Evolutionary conservation across 1,140 invertebrate species (phyloP).

Genomic region (Cyclargus thomasi): DNA sequence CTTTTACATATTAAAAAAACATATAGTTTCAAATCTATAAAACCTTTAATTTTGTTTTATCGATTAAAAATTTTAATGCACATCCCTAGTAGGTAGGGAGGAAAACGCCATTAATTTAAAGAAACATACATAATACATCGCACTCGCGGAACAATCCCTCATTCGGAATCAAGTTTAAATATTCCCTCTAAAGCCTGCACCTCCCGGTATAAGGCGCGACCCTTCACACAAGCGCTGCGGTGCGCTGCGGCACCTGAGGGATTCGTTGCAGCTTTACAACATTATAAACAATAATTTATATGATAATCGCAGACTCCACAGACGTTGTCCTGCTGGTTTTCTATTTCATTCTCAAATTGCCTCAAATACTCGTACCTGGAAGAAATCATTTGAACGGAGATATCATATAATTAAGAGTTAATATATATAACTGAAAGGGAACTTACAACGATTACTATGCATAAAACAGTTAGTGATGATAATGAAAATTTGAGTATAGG

Average conservation of each 20-base stretch:
- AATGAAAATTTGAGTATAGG: no score
- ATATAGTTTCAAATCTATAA: no score
- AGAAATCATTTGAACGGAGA: no score
- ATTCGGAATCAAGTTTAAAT: slow-evolving; percentile 41
- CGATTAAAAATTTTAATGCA: not conserved
- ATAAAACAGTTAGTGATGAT: no score
- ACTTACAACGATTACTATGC: no score
- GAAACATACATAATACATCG: slow-evolving; percentile 40
- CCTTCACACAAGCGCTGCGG: not conserved
- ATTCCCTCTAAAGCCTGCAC: slow-evolving; percentile 32
- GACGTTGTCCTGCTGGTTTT: no score
- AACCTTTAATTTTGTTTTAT: not conserved
- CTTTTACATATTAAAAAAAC: no score
- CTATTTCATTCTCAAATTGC: no score
- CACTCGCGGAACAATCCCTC: slow-evolving; percentile 35
- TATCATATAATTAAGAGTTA: no score
- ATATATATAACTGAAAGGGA: no score
- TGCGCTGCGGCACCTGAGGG: not conserved
- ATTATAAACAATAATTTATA: not conserved
- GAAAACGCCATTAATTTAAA: slow-evolving; percentile 36
- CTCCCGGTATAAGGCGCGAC: slow-evolving; percentile 1
- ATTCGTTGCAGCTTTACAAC: not conserved
- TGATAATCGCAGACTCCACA: no score
- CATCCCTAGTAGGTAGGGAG: slow-evolving; percentile 5
- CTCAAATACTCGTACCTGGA: no score